A percentile compares a stretch with the other conserved stretches of the same genome.
Evolutionary conservation across 53 echinoderm and acorn worm genomes (phyloP).

Genomic region (Holothuria scabra): DNA sequence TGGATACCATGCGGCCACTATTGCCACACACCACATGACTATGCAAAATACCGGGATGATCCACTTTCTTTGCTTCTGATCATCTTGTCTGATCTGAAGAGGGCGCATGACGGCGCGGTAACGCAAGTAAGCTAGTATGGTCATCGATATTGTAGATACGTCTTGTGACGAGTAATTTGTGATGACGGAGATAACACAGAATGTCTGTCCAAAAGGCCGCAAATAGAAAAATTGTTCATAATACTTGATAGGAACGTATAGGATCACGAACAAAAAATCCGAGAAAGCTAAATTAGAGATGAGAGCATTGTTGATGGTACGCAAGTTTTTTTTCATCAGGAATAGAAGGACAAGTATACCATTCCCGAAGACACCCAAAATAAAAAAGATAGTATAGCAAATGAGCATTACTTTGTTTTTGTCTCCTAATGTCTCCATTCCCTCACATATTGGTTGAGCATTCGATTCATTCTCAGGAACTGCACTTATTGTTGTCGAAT

Average conservation of each 20-base stretch:
- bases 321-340: neutral
- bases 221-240: neutral
- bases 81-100: neutral
- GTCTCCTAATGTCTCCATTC: no score
- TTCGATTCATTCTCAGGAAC: no score
- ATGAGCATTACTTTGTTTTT: neutral
- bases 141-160: neutral
- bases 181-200: neutral
- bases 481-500: no score
- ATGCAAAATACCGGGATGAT: no score
- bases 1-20: no score
- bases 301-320: conserved; percentile 5
- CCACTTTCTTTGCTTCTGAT: no score
- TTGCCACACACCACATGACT: no score
- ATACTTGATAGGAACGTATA: neutral
- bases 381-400: neutral
- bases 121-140: neutral
- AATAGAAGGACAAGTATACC: conserved; percentile 16
- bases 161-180: conserved; percentile 10
- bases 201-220: neutral
- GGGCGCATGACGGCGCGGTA: conserved; percentile 19
- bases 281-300: conserved; percentile 12
- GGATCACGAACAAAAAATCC: conserved; percentile 6
- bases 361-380: conserved; percentile 10
- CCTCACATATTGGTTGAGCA: no score